Evolutionary conservation across 1,140 invertebrate species (phyloP).

Genomic region (Heliothis virescens): DNA sequence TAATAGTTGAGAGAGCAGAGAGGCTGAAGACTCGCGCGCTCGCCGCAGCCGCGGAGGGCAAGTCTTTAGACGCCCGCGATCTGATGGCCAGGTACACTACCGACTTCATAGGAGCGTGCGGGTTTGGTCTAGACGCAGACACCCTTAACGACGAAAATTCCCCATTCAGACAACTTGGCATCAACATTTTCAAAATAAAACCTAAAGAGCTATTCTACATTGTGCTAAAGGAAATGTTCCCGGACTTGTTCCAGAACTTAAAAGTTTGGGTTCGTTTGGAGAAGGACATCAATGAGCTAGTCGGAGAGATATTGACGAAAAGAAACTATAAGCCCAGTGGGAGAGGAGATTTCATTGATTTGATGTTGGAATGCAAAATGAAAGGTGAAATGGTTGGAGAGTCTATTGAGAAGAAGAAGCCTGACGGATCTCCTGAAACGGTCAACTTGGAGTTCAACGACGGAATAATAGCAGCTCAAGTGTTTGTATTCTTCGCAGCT

Average conservation of each 20-base stretch:
- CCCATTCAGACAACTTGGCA: slow-evolving; percentile 42
- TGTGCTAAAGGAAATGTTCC: slow-evolving; percentile 37
- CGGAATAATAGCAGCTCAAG: slow-evolving; percentile 44
- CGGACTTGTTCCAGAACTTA: slow-evolving; percentile 23
- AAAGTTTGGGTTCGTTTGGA: slow-evolving; percentile 13
- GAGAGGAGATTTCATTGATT: slow-evolving; percentile 53
- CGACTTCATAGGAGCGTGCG: slow-evolving; percentile 58
- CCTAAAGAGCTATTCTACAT: not conserved
- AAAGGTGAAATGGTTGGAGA: slow-evolving; percentile 43
- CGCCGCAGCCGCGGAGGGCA: slow-evolving; percentile 28
- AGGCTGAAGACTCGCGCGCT: slow-evolving; percentile 63
- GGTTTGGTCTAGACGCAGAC: slow-evolving; percentile 58
- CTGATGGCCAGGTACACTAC: slow-evolving; percentile 68
- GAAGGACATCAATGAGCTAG: slow-evolving; percentile 20
- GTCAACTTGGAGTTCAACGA: slow-evolving; percentile 40
- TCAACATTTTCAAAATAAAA: slow-evolving; percentile 39
- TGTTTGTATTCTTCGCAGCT: slow-evolving; percentile 53
- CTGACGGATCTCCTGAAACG: slow-evolving; percentile 34
- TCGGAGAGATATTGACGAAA: slow-evolving; percentile 31
- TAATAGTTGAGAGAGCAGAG: slow-evolving; percentile 79
- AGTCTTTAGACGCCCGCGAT: slow-evolving; percentile 55
- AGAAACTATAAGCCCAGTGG: slow-evolving; percentile 49
- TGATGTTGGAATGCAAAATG: slow-evolving; percentile 47
- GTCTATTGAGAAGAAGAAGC: slow-evolving; percentile 36
- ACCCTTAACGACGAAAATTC: slow-evolving; percentile 55